phyloP scores from a whole-genome alignment of 2,113 vertebrate genomes.

The Callionymus lyra region DNA sequence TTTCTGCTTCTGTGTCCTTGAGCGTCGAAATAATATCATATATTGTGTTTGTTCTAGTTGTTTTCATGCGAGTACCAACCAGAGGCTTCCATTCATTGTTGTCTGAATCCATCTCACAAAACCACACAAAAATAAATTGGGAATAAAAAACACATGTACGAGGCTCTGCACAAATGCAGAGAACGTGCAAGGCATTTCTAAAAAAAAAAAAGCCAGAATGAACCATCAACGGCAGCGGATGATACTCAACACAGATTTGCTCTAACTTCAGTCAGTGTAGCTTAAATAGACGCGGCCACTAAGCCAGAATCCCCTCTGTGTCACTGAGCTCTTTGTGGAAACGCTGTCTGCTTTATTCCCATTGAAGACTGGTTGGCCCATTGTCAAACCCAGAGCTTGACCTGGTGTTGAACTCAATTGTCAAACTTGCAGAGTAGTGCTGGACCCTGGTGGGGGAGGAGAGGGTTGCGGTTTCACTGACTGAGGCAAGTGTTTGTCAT shows the following conservation, averaged over 20 bases:
- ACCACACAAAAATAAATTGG: too few species aligned
- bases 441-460: slow-evolving; percentile 68
- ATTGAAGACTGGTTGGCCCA: slow-evolving; percentile 92
- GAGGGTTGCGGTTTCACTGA: slow-evolving; percentile 48
- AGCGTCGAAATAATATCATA: too few species aligned
- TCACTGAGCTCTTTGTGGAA: slow-evolving; percentile 66
- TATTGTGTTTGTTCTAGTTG: too few species aligned
- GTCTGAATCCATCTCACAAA: too few species aligned
- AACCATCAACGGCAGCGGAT: slow-evolving; percentile 13
- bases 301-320: slow-evolving; percentile 64
- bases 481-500: slow-evolving; percentile 57
- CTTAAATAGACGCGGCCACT: slow-evolving; percentile 64
- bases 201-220: slow-evolving; percentile 8
- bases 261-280: slow-evolving; percentile 51
- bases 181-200: slow-evolving; percentile 25
- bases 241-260: slow-evolving; percentile 31
- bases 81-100: too few species aligned
- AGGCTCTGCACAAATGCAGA: slow-evolving; percentile 4
- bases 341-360: slow-evolving; percentile 75
- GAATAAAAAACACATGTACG: background rate
- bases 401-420: slow-evolving; percentile 98
- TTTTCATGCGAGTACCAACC: too few species aligned
- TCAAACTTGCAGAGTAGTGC: slow-evolving; percentile 86
- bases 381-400: slow-evolving; percentile 92
- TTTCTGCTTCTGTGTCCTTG: too few species aligned